Evolutionary conservation across 2,113 vertebrate genomes (phyloP).

Genomic region (Phyllopteryx taeniolatus): DNA sequence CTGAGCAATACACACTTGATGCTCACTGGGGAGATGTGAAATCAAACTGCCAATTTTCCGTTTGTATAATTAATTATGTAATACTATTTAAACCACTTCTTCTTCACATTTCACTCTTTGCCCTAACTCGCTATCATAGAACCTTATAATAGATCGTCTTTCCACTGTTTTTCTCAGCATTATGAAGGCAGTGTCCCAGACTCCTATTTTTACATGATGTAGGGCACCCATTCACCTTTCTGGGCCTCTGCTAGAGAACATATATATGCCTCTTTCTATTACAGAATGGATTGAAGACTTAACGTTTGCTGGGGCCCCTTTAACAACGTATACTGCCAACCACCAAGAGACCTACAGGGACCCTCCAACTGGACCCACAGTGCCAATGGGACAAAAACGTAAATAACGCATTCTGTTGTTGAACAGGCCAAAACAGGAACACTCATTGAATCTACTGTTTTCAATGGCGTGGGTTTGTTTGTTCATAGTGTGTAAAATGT

Average conservation of each 20-base stretch:
- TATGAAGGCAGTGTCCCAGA: too few species aligned
- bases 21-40: neutral
- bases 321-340: conserved; percentile 82
- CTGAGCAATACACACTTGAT: neutral
- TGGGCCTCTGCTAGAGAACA: conserved; percentile 45
- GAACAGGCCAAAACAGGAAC: neutral
- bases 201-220: neutral
- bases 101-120: conserved; percentile 7
- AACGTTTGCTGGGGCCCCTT: conserved; percentile 79
- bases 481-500: too few species aligned
- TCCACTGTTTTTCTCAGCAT: neutral
- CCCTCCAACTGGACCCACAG: conserved; percentile 66
- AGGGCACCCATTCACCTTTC: conserved; percentile 20
- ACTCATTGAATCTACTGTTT: neutral
- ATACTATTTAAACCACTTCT: neutral
- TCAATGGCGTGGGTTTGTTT: neutral
- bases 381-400: conserved; percentile 75
- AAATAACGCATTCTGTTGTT: conserved; percentile 33
- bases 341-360: conserved; percentile 90
- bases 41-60: neutral
- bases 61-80: neutral
- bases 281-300: conserved; percentile 95
- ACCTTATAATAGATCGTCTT: neutral
- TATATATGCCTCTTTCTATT: conserved; percentile 62
- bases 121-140: neutral